Conservation (phyloP, 2,888 invertebrate species). For the Tetragonisca angustula region DNA sequence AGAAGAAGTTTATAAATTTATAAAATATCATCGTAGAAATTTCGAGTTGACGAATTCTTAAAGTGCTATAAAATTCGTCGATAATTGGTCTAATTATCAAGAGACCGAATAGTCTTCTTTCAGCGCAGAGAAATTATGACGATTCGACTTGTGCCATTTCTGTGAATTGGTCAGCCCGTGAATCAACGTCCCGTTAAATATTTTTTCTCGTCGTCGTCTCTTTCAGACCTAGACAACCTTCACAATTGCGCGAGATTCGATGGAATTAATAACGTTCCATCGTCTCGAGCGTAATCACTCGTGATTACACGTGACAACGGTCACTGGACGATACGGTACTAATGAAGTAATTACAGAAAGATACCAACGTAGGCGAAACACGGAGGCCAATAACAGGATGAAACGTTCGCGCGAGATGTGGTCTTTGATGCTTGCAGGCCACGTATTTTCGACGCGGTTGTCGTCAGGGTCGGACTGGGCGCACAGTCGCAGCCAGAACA, state of each 20-base stretch:
- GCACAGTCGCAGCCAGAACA: not conserved
- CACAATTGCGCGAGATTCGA: not conserved
- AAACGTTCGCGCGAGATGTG: too few species aligned
- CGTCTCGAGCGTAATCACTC: not conserved
- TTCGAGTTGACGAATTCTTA: not conserved
- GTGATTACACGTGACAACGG: not conserved
- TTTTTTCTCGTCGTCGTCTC: not conserved
- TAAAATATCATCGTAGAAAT: too few species aligned
- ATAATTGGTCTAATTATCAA: not conserved
- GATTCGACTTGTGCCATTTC: too few species aligned
- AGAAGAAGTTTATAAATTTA: too few species aligned
- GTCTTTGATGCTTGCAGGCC: not conserved
- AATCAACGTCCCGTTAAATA: not conserved
- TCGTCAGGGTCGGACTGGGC: not conserved
- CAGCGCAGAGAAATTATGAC: not conserved
- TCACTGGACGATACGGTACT: not conserved
- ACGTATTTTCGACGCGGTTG: not conserved
- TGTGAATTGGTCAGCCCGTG: too few species aligned
- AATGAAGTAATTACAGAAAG: slow-evolving; percentile 17
- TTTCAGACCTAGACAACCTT: not conserved
- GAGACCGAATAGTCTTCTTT: not conserved
- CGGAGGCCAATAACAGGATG: not conserved
- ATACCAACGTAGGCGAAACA: slow-evolving; percentile 12
- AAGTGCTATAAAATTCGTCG: not conserved
- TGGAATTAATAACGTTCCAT: too few species aligned